Percentiles rank a stretch among this genome's conserved stretches.
These are phyloP conservation scores for Sialis fuliginosa DNA, from an alignment of 2,888 invertebrate species.

Conservation along the genomic window DNA sequence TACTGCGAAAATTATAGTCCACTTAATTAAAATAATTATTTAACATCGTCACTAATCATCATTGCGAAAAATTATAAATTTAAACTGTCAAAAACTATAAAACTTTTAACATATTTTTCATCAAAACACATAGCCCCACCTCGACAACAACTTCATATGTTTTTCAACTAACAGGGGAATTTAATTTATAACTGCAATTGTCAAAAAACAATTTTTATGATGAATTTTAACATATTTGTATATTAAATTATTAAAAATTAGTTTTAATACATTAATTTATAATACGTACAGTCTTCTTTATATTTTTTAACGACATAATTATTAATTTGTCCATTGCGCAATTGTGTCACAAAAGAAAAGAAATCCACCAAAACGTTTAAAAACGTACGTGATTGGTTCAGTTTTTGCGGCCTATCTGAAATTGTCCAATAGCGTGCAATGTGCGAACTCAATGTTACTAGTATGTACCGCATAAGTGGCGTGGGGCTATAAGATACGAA, in stretches of 20 bases:
- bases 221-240: too few relatives aligned
- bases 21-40: too few relatives aligned
- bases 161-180: constrained; percentile 2
- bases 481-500: constrained; percentile 44
- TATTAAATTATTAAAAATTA: too few relatives aligned
- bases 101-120: too few relatives aligned
- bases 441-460: constrained; percentile 25
- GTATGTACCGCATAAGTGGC: constrained; percentile 41
- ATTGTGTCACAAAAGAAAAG: constrained; percentile 27
- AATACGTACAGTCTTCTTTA: too few relatives aligned
- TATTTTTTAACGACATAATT: too few relatives aligned
- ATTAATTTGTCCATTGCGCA: constrained; percentile 17
- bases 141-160: background rate
- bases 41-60: too few relatives aligned
- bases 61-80: too few relatives aligned
- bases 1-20: too few relatives aligned
- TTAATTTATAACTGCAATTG: background rate
- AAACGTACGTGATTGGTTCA: constrained; percentile 29
- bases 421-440: constrained; percentile 29
- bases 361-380: constrained; percentile 32
- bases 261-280: too few relatives aligned
- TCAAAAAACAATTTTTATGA: too few relatives aligned
- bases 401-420: constrained; percentile 40
- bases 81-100: too few relatives aligned
- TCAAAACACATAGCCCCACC: background rate